Evolutionary conservation across 2,888 invertebrate genomes (phyloP).

Genomic region (Athalia circularis): DNA sequence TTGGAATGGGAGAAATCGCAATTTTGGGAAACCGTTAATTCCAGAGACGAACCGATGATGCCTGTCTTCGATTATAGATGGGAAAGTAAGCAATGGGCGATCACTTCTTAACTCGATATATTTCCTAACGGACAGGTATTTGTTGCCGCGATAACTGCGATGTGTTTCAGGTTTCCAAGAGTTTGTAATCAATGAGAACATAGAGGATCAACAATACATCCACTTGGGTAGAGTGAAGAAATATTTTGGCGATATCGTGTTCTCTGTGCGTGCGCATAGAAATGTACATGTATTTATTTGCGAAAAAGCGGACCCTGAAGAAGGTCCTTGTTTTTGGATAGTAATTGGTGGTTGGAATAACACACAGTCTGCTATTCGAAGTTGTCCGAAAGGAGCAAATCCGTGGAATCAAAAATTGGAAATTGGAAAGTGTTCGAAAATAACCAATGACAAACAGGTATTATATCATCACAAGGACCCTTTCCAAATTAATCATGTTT

Average conservation of each 20-base stretch:
- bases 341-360: conserved; percentile 62
- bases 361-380: conserved; percentile 58
- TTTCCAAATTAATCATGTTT: neutral
- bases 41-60: conserved; percentile 52
- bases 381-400: conserved; percentile 57
- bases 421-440: neutral
- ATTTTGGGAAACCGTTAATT: conserved; percentile 55
- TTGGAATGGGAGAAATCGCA: conserved; percentile 35
- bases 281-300: conserved; percentile 66
- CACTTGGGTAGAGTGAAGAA: neutral
- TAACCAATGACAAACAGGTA: neutral
- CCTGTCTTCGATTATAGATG: conserved; percentile 63
- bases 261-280: conserved; percentile 57
- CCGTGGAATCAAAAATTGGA: neutral
- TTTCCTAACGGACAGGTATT: neutral
- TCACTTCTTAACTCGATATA: neutral
- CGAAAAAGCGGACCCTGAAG: conserved; percentile 32
- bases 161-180: neutral
- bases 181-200: neutral
- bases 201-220: neutral
- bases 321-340: conserved; percentile 65
- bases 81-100: conserved; percentile 61
- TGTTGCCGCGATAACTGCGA: neutral
- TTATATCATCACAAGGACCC: neutral
- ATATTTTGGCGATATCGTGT: neutral